These are phyloP conservation scores for Rynchops niger DNA, from an alignment of 2,113 vertebrate species.

Conservation along the genomic window DNA sequence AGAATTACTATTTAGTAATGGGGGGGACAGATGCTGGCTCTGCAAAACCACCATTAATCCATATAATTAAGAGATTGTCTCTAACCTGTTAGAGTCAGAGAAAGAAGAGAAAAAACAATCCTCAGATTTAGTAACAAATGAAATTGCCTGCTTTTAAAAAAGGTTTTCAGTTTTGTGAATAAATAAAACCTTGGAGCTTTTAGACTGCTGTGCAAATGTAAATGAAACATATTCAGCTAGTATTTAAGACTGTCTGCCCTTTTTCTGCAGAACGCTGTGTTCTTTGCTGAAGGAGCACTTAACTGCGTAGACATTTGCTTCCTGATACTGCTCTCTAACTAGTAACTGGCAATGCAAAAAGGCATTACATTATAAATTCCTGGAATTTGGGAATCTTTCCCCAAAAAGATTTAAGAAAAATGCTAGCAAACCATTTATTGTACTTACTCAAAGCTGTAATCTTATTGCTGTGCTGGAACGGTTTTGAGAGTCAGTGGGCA, in stretches of 20 bases:
- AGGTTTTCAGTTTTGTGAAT: no score
- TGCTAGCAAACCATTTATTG: background rate
- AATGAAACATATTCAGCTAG: background rate
- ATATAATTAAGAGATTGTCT: background rate
- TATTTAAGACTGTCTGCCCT: background rate
- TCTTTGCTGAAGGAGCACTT: background rate
- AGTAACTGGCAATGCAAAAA: background rate
- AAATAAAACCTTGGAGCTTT: background rate
- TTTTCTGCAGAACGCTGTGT: background rate
- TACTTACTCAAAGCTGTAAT: background rate
- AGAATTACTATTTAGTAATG: background rate
- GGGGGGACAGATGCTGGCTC: background rate
- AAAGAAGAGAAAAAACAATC: background rate
- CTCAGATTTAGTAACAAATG: background rate
- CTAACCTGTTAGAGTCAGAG: background rate
- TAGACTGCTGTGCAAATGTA: background rate
- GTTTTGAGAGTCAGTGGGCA: background rate
- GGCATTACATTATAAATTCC: background rate
- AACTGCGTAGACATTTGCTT: background rate
- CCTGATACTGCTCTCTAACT: background rate
- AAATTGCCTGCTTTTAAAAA: background rate
- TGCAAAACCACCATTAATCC: background rate
- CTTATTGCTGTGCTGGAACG: background rate
- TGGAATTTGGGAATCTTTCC: background rate
- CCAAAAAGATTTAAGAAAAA: background rate